Conservation (phyloP, 2,888 invertebrate genomes). For the Ochropleura plecta region DNA sequence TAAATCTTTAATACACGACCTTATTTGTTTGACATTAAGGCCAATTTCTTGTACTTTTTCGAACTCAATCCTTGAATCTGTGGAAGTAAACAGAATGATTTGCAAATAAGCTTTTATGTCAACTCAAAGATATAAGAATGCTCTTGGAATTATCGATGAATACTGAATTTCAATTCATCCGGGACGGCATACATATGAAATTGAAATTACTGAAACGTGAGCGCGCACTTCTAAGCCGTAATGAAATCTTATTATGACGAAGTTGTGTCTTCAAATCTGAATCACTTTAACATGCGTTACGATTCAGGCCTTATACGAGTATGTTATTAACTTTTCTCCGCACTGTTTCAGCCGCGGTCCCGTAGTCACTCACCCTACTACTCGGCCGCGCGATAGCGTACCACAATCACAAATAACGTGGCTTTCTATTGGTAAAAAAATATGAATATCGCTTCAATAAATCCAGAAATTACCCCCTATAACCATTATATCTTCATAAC, state of each 20-base stretch:
- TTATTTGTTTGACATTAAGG: not conserved
- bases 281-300: constrained; percentile 4
- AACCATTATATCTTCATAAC: too few relatives aligned
- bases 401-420: too few relatives aligned
- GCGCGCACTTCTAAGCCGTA: constrained; percentile 35
- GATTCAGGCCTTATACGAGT: constrained; percentile 23
- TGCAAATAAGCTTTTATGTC: constrained; percentile 29
- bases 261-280: constrained; percentile 24
- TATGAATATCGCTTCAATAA: too few relatives aligned
- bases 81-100: constrained; percentile 37
- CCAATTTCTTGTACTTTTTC: not conserved
- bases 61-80: constrained; percentile 5
- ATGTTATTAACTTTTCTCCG: too few relatives aligned
- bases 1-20: not conserved
- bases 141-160: constrained; percentile 47
- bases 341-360: too few relatives aligned
- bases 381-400: too few relatives aligned
- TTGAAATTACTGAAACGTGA: constrained; percentile 60
- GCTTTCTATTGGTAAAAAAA: too few relatives aligned
- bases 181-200: constrained; percentile 52
- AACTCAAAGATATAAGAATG: constrained; percentile 37
- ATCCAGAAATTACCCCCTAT: too few relatives aligned
- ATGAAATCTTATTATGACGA: constrained; percentile 48
- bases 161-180: constrained; percentile 52
- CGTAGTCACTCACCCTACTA: too few relatives aligned